Percentiles rank a stretch among this genome's conserved stretches.
Evolutionary conservation across 2,797 vertebrate species (phyloP).

Genomic region (Molossus molossus): DNA sequence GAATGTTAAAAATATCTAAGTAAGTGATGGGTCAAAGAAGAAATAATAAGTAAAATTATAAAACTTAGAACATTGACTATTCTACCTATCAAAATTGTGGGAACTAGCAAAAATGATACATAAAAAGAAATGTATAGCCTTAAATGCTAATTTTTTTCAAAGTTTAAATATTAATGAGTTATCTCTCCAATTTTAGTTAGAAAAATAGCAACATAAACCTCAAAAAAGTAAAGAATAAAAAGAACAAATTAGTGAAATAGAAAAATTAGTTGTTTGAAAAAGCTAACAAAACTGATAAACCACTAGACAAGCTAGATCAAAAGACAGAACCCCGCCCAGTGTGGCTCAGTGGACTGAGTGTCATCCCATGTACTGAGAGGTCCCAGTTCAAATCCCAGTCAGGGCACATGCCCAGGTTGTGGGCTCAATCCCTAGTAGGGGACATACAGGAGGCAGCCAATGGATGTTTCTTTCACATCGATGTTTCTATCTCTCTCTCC

Average conservation of each 20-base stretch:
- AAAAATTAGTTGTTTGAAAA: neutral
- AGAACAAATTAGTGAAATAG: conserved; percentile 3
- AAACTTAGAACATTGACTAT: neutral
- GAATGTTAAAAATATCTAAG: conserved; percentile 36
- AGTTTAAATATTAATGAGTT: conserved; percentile 23
- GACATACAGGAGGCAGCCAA: too few relatives aligned
- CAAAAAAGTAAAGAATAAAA: neutral
- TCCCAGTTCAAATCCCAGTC: too few relatives aligned
- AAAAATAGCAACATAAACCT: neutral
- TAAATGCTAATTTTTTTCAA: neutral
- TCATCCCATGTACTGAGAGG: too few relatives aligned
- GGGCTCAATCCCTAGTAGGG: too few relatives aligned
- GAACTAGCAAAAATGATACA: neutral
- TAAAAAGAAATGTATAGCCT: neutral
- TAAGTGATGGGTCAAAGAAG: neutral
- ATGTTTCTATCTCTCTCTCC: too few relatives aligned
- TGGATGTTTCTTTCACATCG: too few relatives aligned
- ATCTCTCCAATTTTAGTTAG: neutral
- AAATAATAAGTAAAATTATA: conserved; percentile 13
- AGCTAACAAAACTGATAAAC: conserved; percentile 17
- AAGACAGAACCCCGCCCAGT: neutral
- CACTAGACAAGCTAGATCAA: neutral
- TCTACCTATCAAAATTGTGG: conserved; percentile 10
- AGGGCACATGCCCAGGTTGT: too few relatives aligned
- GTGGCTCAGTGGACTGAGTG: too few relatives aligned